Percentiles rank a stretch among this genome's conserved stretches.
phyloP scores from a whole-genome alignment of 35 echinoderm and acorn worm genomes.

The Acanthaster planci region DNA sequence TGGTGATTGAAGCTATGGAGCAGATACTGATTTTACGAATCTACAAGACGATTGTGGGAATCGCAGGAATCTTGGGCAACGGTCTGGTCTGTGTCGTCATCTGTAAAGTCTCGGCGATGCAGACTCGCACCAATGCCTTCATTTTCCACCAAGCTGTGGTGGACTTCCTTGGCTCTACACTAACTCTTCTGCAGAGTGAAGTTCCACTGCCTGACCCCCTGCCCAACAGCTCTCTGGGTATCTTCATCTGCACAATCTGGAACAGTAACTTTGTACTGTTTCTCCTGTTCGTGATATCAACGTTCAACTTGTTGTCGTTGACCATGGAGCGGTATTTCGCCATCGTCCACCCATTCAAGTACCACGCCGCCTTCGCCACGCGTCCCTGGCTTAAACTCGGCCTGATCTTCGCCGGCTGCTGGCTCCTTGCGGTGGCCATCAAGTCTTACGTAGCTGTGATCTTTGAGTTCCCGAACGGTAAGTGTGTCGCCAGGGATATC shows the following conservation, averaged over 20 bases:
- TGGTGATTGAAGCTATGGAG: neutral
- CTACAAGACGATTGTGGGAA: neutral
- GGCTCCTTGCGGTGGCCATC: slow-evolving; percentile 20
- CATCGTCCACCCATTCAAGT: slow-evolving; percentile 56
- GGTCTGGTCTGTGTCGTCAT: slow-evolving; percentile 33
- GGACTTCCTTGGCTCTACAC: slow-evolving; percentile 6
- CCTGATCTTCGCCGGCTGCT: neutral
- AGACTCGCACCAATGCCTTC: slow-evolving; percentile 38
- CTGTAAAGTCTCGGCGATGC: neutral
- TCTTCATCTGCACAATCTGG: slow-evolving; percentile 47
- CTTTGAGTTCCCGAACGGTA: neutral
- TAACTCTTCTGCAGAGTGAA: neutral
- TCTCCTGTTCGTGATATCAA: slow-evolving; percentile 36
- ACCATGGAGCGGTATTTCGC: slow-evolving; percentile 74
- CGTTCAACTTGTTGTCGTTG: slow-evolving; percentile 50
- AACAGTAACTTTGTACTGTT: slow-evolving; percentile 45
- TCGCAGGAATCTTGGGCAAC: slow-evolving; percentile 27
- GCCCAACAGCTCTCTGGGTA: slow-evolving; percentile 16
- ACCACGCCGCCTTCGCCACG: neutral
- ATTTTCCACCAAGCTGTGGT: slow-evolving; percentile 39
- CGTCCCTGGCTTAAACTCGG: neutral
- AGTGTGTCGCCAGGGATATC: neutral
- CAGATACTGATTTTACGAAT: slow-evolving; percentile 2
- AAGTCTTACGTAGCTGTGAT: neutral
- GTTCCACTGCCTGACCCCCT: slow-evolving; percentile 14